A percentile compares a stretch with the other conserved stretches of the same genome.
Conservation (phyloP, 2,888 invertebrate species). For the Tiliacea aurago region DNA sequence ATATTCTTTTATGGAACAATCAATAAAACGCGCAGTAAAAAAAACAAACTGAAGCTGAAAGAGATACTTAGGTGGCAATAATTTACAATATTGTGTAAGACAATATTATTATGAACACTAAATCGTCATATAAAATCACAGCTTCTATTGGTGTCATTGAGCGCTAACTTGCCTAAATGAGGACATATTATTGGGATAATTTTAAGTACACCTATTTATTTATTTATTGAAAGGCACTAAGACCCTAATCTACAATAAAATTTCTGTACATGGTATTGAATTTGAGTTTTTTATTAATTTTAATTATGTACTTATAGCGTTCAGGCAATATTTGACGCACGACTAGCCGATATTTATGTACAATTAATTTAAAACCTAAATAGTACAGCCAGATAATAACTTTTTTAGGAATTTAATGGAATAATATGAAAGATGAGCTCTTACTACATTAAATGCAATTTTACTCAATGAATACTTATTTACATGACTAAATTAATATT, state of each 20-base stretch:
- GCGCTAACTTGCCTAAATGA: conserved; percentile 53
- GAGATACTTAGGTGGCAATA: conserved; percentile 2
- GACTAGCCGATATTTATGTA: conserved; percentile 84
- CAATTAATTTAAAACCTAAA: conserved; percentile 70
- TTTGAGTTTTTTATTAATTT: conserved; percentile 71
- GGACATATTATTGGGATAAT: conserved; percentile 58
- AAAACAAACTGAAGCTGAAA: conserved; percentile 30
- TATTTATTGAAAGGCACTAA: conserved; percentile 87
- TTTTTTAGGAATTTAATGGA: conserved; percentile 68
- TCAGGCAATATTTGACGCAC: conserved; percentile 77
- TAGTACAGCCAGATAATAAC: conserved; percentile 75
- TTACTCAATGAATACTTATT: conserved; percentile 83
- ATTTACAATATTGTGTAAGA: conserved; percentile 38
- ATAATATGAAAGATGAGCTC: conserved; percentile 78
- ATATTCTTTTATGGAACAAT: conserved; percentile 74
- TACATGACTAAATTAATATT: conserved; percentile 78
- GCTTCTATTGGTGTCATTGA: conserved; percentile 61
- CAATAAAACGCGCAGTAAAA: conserved; percentile 39
- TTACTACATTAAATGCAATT: conserved; percentile 88
- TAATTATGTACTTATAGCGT: conserved; percentile 68
- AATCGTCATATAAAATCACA: conserved; percentile 68
- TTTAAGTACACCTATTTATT: conserved; percentile 84
- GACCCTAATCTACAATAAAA: conserved; percentile 87
- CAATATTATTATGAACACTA: conserved; percentile 35
- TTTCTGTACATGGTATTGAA: conserved; percentile 83